Base-by-base conservation (phyloP, 2,113 vertebrate genomes). In the Rissa tridactyla region DNA sequence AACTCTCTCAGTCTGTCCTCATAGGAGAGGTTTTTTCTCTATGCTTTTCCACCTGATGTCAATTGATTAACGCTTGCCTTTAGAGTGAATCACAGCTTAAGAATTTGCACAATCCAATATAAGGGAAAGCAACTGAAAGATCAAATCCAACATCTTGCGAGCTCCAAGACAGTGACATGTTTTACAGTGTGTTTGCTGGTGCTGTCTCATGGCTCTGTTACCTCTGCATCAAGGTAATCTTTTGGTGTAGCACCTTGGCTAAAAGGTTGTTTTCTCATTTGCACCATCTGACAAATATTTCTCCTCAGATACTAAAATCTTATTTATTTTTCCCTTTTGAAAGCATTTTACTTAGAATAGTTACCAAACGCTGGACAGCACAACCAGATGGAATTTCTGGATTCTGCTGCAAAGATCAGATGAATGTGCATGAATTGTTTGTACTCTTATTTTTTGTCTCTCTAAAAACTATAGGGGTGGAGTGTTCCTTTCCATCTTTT, bases 361-460 rank as follows among this genome's bases (percentile, higher is more conserved):
- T 49, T 55, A 29, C 9, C 18, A 58, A 54, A 25, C 0, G 1
- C 10, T 47, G 47, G 15, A 11, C 20, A 65, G 15, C 3, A 0
- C 30, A 19, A 22, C 77, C 17, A 49, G 15, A 38, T 32, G 20
- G 15, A 88, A 29, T 84, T 68, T 73, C 38, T 38, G 38, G 27
- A 54, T 62, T 77, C 42, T 73, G 15, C 54, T 85, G n/a, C 64
- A 58, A 65, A 78, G 40, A 36, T 20, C 16, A 54, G 70, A 30
- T 34, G 32, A 82, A 72, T 19, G 8, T 54, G 13, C 42, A 22
- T 44, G 5, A 90, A 15, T 44, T 68, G 17, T 22, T 69, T 42
- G 5, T 55, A 7, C n/a, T 79, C 15, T 38, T 6, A 36, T 62
- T 57, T 78, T 88, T 32, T 82, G 12, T 60, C 44, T 73, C 66